Conservation (phyloP, 2,113 vertebrate species). For the Struthio camelus region DNA sequence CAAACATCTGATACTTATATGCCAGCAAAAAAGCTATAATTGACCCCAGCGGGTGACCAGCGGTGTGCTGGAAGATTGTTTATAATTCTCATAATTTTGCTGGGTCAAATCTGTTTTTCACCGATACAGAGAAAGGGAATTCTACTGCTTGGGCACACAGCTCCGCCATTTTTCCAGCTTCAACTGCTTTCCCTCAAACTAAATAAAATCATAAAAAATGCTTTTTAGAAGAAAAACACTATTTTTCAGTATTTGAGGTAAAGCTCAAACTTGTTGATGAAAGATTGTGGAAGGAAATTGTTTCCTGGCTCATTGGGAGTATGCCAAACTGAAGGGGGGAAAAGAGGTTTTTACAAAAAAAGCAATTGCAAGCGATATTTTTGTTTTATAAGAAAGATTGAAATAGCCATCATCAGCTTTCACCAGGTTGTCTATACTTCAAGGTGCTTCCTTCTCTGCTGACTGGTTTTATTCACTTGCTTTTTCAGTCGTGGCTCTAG, state of each 20-base stretch:
- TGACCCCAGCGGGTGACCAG: neutral
- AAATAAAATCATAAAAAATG: neutral
- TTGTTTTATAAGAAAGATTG: constrained; percentile 4
- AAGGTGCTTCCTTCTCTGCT: neutral
- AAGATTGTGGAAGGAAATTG: neutral
- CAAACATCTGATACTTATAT: constrained; percentile 7
- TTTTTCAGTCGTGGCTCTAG: neutral
- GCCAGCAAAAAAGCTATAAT: constrained; percentile 10
- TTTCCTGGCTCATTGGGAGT: neutral
- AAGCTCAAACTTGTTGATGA: neutral
- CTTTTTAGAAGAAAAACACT: neutral
- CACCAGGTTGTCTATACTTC: neutral
- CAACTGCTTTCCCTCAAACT: neutral
- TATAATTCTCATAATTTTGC: neutral
- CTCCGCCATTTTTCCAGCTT: neutral
- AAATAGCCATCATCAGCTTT: neutral
- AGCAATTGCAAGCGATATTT: too few relatives aligned
- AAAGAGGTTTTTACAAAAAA: too few relatives aligned
- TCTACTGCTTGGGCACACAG: neutral
- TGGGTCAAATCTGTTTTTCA: neutral
- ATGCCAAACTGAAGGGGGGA: rapidly evolving
- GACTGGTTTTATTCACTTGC: neutral
- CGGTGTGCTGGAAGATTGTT: neutral
- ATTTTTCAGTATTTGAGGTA: neutral
- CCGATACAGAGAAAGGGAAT: neutral